These are phyloP conservation scores for Glaucopsyche alexis DNA, from an alignment of 2,888 invertebrate genomes.

Conservation along the genomic window DNA sequence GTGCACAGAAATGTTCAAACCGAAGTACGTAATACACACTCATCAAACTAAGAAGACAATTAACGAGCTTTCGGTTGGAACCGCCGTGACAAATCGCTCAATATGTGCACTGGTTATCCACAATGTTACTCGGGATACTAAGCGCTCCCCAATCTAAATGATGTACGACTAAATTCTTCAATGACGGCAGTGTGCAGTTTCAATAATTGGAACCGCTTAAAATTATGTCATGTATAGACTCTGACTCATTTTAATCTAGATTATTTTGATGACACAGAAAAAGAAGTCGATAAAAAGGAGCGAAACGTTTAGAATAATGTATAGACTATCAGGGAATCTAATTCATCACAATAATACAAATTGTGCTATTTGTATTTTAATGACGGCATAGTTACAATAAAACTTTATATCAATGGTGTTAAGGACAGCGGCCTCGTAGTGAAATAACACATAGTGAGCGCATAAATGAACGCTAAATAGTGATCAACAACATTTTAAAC, in stretches of 20 bases:
- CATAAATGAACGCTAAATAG: too few relatives aligned
- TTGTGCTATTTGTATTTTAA: too few relatives aligned
- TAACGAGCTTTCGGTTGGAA: constrained; percentile 33
- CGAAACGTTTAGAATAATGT: too few relatives aligned
- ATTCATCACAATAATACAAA: too few relatives aligned
- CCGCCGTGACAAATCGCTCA: constrained; percentile 37
- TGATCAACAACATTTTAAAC: too few relatives aligned
- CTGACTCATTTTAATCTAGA: neutral
- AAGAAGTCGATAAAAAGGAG: too few relatives aligned
- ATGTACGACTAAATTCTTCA: neutral
- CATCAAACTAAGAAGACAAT: constrained; percentile 15
- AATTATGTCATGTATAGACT: neutral
- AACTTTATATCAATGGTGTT: too few relatives aligned
- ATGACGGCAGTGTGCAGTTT: neutral
- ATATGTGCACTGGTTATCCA: constrained; percentile 34
- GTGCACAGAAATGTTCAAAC: too few relatives aligned
- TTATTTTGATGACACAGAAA: neutral
- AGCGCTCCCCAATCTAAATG: constrained; percentile 24
- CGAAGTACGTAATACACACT: neutral
- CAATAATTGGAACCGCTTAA: neutral
- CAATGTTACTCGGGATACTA: constrained; percentile 25
- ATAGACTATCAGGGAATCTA: too few relatives aligned
- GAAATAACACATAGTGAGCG: too few relatives aligned
- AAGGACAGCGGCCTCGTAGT: too few relatives aligned
- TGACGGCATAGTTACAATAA: too few relatives aligned